phyloP scores from a whole-genome alignment of 2,113 vertebrate genomes.

The Nothocercus nigrocapillus region DNA sequence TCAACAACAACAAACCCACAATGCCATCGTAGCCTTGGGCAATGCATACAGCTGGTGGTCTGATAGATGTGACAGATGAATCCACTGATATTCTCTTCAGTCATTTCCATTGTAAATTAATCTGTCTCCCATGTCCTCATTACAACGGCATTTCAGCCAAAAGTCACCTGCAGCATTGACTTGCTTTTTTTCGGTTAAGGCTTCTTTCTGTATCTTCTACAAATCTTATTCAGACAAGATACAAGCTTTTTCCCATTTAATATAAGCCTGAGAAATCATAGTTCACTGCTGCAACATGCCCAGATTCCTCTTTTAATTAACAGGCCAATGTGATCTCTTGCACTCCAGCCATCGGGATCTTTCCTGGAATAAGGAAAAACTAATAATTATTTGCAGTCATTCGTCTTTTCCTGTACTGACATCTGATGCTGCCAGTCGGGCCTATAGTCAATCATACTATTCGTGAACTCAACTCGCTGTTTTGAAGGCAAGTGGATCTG shows the following conservation, averaged over 20 bases:
- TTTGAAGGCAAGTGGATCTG: no score
- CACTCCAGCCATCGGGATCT: neutral
- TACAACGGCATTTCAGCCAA: neutral
- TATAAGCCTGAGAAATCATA: neutral
- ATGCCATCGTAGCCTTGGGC: neutral
- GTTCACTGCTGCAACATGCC: neutral
- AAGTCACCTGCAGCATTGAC: slow-evolving; percentile 7
- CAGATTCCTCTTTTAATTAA: slow-evolving; percentile 12
- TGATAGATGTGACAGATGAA: slow-evolving; percentile 59
- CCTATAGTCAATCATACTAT: no score
- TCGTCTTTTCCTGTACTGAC: neutral
- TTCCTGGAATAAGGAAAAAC: slow-evolving; percentile 62
- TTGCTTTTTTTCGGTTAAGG: neutral
- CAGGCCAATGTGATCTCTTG: neutral
- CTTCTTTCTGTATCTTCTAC: neutral
- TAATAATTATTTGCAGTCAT: slow-evolving; percentile 40
- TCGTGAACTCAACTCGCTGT: no score
- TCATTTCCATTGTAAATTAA: slow-evolving; percentile 29
- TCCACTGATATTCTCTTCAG: neutral
- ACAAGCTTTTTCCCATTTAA: neutral
- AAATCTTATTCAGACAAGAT: neutral
- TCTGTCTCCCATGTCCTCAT: neutral
- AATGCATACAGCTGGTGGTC: slow-evolving; percentile 32
- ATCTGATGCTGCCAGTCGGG: no score
- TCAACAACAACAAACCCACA: slow-evolving; percentile 12